Conservation (phyloP, 2,797 vertebrate genomes). For the Sciurus vulgaris region DNA sequence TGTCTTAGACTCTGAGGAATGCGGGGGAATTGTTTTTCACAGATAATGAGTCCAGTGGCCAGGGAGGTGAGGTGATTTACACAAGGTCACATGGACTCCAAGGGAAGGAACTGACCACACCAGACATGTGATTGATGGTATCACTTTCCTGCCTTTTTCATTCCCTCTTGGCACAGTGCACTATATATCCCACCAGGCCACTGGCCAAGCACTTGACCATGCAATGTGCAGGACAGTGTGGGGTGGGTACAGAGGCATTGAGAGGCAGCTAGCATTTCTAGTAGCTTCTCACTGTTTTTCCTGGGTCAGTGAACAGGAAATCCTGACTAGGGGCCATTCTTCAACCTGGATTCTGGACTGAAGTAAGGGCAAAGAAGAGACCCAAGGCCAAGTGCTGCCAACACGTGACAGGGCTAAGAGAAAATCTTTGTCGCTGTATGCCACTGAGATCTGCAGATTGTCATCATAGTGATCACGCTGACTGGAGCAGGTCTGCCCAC, state of each 20-base stretch:
- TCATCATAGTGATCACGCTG: accelerated
- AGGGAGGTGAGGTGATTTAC: background rate
- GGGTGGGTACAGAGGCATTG: background rate
- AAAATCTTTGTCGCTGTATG: accelerated
- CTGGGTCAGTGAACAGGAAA: too few species aligned
- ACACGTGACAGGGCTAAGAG: accelerated
- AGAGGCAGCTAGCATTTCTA: background rate
- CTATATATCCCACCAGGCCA: accelerated
- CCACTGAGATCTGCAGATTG: accelerated
- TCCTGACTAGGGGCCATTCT: background rate
- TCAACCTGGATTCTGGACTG: background rate
- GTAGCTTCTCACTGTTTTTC: background rate
- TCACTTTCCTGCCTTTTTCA: too few species aligned
- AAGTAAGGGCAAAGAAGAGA: background rate
- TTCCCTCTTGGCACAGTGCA: background rate
- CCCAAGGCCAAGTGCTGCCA: accelerated
- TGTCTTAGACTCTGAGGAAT: background rate
- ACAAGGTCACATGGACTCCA: background rate
- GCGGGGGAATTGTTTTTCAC: background rate
- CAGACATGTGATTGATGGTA: accelerated
- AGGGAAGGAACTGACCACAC: background rate
- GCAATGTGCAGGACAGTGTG: background rate
- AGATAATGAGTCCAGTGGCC: background rate
- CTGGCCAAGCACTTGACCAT: accelerated
- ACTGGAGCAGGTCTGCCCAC: too few species aligned